Conservation (phyloP, 2,113 vertebrate genomes). For the Channa argus region DNA sequence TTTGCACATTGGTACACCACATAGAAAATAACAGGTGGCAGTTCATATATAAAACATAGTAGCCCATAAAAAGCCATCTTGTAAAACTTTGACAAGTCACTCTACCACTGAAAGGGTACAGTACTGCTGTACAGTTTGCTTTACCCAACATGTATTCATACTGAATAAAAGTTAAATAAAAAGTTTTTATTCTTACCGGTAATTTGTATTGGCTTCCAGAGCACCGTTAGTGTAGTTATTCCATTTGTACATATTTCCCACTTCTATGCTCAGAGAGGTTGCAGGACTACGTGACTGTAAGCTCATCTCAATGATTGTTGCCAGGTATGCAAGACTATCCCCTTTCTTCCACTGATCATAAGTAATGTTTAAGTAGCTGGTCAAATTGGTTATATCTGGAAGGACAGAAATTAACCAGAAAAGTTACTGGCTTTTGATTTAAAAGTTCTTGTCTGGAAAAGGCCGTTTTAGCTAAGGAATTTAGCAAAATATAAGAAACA, state of each 20-base stretch:
- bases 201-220: constrained; percentile 46
- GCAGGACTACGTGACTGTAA: not conserved
- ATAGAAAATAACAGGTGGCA: too few relatives aligned
- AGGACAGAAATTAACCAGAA: not conserved
- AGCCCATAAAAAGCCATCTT: too few relatives aligned
- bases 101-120: too few relatives aligned
- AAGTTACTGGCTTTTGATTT: not conserved
- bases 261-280: rapidly evolving
- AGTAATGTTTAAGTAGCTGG: constrained; percentile 27
- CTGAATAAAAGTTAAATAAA: too few relatives aligned
- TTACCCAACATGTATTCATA: too few relatives aligned
- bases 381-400: constrained; percentile 12
- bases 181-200: constrained; percentile 63
- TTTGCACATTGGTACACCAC: not conserved
- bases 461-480: too few relatives aligned
- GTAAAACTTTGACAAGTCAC: too few relatives aligned
- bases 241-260: constrained; percentile 50
- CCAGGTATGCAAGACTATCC: constrained; percentile 46
- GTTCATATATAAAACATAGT: not conserved
- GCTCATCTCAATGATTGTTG: constrained; percentile 26
- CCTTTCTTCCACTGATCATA: constrained; percentile 46
- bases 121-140: too few relatives aligned
- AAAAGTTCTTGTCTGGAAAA: not conserved
- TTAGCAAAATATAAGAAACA: not conserved
- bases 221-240: constrained; percentile 53